These are phyloP conservation scores for Trachelus tabidus DNA, from an alignment of 2,888 invertebrate species.

Conservation along the genomic window DNA sequence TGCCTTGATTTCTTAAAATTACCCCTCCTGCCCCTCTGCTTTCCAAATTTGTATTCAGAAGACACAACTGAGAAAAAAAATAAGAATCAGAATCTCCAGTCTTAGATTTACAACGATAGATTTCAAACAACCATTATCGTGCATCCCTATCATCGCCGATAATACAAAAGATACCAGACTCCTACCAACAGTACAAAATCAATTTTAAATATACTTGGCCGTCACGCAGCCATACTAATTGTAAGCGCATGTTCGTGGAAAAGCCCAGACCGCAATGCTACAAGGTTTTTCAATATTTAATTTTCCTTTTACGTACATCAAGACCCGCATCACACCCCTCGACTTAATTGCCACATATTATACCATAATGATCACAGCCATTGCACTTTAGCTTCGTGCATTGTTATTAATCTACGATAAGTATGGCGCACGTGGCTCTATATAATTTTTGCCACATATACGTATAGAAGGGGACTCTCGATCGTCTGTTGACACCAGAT, in stretches of 20 bases:
- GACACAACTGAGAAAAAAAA: not conserved
- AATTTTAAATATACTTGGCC: not conserved
- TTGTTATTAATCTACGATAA: not conserved
- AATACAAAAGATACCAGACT: not conserved
- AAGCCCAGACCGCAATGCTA: not conserved
- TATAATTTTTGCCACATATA: not conserved
- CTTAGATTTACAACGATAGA: not conserved
- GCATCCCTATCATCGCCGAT: not conserved
- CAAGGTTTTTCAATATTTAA: not conserved
- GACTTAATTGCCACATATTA: not conserved
- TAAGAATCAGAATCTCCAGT: not conserved
- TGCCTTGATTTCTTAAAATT: not conserved
- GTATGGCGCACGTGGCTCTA: not conserved
- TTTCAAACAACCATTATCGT: not conserved
- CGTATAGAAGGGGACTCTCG: not conserved
- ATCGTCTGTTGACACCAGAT: not conserved
- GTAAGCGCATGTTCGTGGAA: not conserved
- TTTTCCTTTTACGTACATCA: not conserved
- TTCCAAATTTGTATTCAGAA: not conserved
- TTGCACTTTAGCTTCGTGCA: not conserved
- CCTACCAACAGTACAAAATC: not conserved
- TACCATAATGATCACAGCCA: not conserved
- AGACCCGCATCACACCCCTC: too few species aligned
- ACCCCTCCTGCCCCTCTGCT: not conserved
- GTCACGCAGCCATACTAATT: not conserved